Conservation (phyloP, 1,140 invertebrate species). For the Dufourea novaeangliae region DNA sequence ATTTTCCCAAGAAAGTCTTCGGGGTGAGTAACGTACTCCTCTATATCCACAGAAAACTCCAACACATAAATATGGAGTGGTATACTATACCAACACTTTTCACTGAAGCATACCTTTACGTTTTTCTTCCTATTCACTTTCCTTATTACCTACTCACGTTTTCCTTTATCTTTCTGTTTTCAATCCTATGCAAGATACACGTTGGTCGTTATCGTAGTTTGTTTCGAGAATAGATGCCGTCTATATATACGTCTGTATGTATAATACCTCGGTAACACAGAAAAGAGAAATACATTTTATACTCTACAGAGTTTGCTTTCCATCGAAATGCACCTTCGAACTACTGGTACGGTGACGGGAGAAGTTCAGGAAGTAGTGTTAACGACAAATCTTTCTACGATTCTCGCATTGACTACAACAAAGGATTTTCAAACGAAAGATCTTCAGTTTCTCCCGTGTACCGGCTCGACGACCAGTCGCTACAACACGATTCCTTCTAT, state of each 20-base stretch:
- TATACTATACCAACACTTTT: too few relatives aligned
- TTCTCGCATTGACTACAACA: not conserved
- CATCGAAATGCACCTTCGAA: not conserved
- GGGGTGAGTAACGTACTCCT: constrained; percentile 8
- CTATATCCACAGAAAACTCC: too few relatives aligned
- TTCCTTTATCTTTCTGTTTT: too few relatives aligned
- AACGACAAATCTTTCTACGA: not conserved
- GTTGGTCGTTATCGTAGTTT: too few relatives aligned
- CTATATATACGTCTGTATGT: too few relatives aligned
- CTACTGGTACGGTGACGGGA: constrained; percentile 19
- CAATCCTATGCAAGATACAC: too few relatives aligned
- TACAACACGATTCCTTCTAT: constrained; percentile 8
- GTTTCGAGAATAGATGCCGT: too few relatives aligned
- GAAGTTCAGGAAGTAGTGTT: not conserved
- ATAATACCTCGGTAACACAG: too few relatives aligned
- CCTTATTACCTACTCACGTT: too few relatives aligned
- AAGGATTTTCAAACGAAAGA: not conserved
- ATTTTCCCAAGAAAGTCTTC: not conserved
- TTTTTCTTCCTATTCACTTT: too few relatives aligned
- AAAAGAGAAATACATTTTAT: not conserved
- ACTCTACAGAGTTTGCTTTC: not conserved
- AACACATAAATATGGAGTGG: too few relatives aligned
- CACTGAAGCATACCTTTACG: too few relatives aligned
- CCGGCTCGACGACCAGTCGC: not conserved
- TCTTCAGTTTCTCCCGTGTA: not conserved